Evolutionary conservation across 2,888 invertebrate species (phyloP).

Genomic region (Leptinotarsa tumamoca): DNA sequence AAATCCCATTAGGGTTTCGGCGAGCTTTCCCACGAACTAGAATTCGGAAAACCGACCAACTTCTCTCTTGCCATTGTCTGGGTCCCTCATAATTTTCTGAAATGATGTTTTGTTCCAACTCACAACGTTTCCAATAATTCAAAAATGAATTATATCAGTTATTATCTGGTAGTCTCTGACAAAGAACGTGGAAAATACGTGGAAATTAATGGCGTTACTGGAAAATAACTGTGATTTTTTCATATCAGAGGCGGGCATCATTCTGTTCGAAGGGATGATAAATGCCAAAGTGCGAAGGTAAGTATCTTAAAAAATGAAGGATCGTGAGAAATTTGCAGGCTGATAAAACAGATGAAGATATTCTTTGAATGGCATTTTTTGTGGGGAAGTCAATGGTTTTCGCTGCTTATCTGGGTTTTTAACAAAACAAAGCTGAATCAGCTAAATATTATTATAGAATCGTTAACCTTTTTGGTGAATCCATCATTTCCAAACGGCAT

Average conservation of each 20-base stretch:
- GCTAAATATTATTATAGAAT: no score
- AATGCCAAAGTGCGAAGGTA: neutral
- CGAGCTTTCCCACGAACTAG: conserved; percentile 13
- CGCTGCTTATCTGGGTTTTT: no score
- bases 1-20: conserved; percentile 6
- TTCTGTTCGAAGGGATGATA: neutral
- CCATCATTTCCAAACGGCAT: no score
- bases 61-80: conserved; percentile 11
- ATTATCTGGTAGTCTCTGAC: conserved; percentile 19
- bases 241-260: neutral
- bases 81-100: conserved; percentile 7
- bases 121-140: conserved; percentile 24
- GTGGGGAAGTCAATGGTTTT: no score
- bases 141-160: conserved; percentile 21
- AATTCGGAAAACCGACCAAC: conserved; percentile 3
- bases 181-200: conserved; percentile 19
- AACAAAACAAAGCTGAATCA: no score
- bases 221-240: conserved; percentile 14
- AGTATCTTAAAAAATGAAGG: no score
- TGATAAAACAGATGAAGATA: no score
- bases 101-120: conserved; percentile 16
- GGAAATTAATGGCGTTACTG: conserved; percentile 8
- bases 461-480: no score
- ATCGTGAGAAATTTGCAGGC: no score
- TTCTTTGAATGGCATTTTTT: no score